These are phyloP conservation scores for Coilia nasus DNA, from an alignment of 2,797 vertebrate species.

Conservation along the genomic window DNA sequence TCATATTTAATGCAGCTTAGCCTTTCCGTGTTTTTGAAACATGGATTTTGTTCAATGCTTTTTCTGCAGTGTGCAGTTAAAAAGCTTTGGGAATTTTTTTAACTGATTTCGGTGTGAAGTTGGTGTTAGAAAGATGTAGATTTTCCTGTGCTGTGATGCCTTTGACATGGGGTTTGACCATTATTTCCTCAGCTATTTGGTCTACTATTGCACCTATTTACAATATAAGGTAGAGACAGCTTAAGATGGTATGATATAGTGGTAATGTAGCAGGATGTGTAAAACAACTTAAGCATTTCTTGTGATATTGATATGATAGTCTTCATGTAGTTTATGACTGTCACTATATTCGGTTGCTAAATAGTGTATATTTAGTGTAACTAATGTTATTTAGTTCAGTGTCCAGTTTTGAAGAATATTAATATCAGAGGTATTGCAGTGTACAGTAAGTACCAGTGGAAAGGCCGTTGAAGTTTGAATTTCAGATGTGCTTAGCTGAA, in stretches of 20 bases:
- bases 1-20: not conserved
- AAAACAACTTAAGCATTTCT: too few relatives aligned
- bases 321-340: not conserved
- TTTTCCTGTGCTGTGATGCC: not conserved
- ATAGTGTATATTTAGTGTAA: too few relatives aligned
- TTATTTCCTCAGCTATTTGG: not conserved
- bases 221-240: too few relatives aligned
- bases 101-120: not conserved
- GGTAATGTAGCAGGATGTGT: too few relatives aligned
- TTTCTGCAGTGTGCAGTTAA: not conserved
- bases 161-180: not conserved
- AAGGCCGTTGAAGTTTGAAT: slow-evolving; percentile 39
- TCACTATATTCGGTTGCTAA: too few relatives aligned
- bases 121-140: not conserved
- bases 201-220: not conserved
- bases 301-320: not conserved
- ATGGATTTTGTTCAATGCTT: not conserved
- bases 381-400: too few relatives aligned
- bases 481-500: slow-evolving; percentile 43
- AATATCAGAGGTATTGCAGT: not conserved
- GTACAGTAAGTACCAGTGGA: not conserved
- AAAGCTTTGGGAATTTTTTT: not conserved
- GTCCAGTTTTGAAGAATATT: not conserved
- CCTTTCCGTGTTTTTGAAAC: not conserved
- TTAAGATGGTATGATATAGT: too few relatives aligned